Evolutionary conservation across 2,113 vertebrate species (phyloP).

Genomic region (Bubo bubo): DNA sequence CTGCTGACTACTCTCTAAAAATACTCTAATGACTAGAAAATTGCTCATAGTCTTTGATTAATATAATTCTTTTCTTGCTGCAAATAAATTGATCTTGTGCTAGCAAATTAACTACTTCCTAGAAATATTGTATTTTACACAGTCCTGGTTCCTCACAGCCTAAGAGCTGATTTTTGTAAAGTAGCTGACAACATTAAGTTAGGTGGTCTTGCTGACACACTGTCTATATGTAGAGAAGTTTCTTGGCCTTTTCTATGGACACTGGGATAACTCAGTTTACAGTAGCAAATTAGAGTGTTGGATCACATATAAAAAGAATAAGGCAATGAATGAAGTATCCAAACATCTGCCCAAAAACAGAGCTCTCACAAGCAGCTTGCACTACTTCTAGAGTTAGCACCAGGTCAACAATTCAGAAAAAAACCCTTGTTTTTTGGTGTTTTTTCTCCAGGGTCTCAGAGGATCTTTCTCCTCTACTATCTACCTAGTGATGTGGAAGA

Average conservation of each 20-base stretch:
- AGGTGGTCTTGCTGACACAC: not conserved
- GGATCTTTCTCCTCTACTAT: not conserved
- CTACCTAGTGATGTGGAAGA: not conserved
- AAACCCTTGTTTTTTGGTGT: rapidly evolving
- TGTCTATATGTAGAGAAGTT: not conserved
- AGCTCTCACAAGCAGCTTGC: not conserved
- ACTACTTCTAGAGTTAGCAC: not conserved
- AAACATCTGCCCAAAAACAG: not conserved
- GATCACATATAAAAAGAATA: not conserved
- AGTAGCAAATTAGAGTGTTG: not conserved
- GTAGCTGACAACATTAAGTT: not conserved
- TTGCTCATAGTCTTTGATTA: not conserved
- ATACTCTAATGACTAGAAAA: not conserved
- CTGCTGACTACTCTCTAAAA: not conserved
- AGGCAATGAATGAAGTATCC: not conserved
- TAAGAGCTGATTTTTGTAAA: not conserved
- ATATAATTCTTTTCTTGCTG: not conserved
- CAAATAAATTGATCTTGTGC: not conserved
- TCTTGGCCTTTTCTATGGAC: not conserved
- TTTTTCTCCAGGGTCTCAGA: not conserved
- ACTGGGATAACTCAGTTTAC: not conserved
- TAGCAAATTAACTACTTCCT: not conserved
- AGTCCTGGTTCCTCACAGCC: not conserved
- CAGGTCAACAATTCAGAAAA: not conserved
- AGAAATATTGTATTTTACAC: not conserved